Conservation (phyloP, 2,888 invertebrate species). For the Drosophila fungiperda region DNA sequence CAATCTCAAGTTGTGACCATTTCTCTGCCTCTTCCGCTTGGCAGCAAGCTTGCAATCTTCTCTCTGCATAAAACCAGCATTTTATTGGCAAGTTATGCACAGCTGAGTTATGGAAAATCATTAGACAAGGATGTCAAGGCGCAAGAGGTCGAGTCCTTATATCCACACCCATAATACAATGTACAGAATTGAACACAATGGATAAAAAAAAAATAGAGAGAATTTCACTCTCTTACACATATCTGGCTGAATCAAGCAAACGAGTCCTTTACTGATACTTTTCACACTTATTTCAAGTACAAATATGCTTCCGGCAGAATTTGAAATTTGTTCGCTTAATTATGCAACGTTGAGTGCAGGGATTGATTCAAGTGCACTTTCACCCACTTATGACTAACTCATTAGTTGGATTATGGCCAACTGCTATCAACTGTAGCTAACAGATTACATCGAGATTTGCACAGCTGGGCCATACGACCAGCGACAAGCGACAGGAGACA, state of each 20-base stretch:
- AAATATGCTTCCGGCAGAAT: neutral
- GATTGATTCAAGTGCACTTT: constrained; percentile 6
- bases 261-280: neutral
- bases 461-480: neutral
- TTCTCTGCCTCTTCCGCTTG: constrained; percentile 17
- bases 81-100: constrained; percentile 36
- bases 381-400: constrained; percentile 28
- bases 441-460: constrained; percentile 20
- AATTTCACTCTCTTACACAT: neutral
- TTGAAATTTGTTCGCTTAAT: neutral
- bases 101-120: constrained; percentile 32
- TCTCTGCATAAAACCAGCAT: constrained; percentile 26
- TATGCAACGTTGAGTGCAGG: neutral
- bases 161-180: neutral
- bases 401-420: constrained; percentile 60
- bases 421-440: constrained; percentile 21
- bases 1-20: constrained; percentile 13
- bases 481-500: constrained; percentile 1
- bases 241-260: neutral
- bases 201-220: neutral
- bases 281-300: neutral
- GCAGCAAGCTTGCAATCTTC: constrained; percentile 7
- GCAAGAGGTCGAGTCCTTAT: constrained; percentile 8
- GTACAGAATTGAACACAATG: neutral
- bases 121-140: constrained; percentile 46